Evolutionary conservation across 2,888 invertebrate genomes (phyloP).

Genomic region (Epistrophe grossulariae): DNA sequence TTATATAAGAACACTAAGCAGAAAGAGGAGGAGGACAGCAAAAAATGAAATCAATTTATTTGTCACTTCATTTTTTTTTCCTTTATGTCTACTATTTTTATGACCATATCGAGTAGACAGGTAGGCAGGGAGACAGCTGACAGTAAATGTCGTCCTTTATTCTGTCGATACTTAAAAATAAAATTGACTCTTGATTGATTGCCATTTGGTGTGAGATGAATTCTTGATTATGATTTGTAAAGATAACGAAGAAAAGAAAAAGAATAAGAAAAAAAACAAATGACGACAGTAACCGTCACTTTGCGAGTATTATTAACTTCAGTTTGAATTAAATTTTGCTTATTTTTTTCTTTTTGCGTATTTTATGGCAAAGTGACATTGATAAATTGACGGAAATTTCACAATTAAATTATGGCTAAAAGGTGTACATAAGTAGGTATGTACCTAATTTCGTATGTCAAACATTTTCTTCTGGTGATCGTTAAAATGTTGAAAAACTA

Average conservation of each 20-base stretch:
- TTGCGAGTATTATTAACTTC: conserved; percentile 1
- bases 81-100: conserved; percentile 52
- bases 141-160: conserved; percentile 73
- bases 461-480: background rate
- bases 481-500: background rate
- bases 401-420: background rate
- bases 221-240: conserved; percentile 65
- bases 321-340: background rate
- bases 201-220: conserved; percentile 71
- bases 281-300: background rate
- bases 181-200: conserved; percentile 73
- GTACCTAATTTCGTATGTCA: conserved; percentile 7
- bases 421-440: background rate
- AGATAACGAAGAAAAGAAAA: conserved; percentile 29
- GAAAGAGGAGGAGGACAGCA: conserved; percentile 2
- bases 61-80: conserved; percentile 52
- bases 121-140: conserved; percentile 56
- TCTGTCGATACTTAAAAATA: conserved; percentile 71
- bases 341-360: conserved; percentile 13
- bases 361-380: conserved; percentile 51
- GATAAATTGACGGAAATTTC: conserved; percentile 49
- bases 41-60: conserved; percentile 67
- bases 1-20: background rate
- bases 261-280: background rate
- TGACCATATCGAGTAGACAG: conserved; percentile 48